phyloP scores from a whole-genome alignment of 2,888 invertebrate genomes.

The Sarcophaga subvicina region DNA sequence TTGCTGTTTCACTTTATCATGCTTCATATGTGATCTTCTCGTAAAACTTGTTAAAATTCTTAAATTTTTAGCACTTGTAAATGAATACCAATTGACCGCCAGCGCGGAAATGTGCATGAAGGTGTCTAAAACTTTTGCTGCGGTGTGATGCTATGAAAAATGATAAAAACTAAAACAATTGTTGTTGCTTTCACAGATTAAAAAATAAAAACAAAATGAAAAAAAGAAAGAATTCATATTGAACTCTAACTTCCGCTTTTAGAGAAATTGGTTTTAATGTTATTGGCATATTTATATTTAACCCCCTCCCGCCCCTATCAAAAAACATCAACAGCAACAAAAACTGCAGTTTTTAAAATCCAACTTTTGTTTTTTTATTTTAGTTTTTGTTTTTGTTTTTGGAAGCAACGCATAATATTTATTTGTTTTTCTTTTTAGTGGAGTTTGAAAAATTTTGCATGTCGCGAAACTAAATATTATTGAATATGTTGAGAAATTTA shows the following conservation, averaged over 20 bases:
- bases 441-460: conserved; percentile 4
- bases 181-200: neutral
- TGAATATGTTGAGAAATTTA: conserved; percentile 54
- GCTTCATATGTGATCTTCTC: too few species aligned
- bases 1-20: too few species aligned
- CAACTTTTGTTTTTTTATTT: conserved; percentile 5
- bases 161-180: neutral
- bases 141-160: neutral
- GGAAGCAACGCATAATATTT: too few species aligned
- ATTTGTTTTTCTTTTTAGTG: conserved; percentile 32
- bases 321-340: conserved; percentile 1
- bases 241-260: conserved; percentile 64
- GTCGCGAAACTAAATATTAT: conserved; percentile 31
- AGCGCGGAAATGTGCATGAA: neutral
- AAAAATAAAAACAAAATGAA: neutral
- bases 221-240: conserved; percentile 24
- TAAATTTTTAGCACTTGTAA: too few species aligned
- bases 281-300: conserved; percentile 64
- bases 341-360: neutral
- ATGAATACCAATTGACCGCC: neutral
- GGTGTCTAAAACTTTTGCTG: neutral
- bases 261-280: conserved; percentile 65
- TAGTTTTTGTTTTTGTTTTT: too few species aligned
- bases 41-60: too few species aligned
- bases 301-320: neutral